phyloP scores from a whole-genome alignment of 2,113 vertebrate genomes.

The Muntiacus muntjak region DNA sequence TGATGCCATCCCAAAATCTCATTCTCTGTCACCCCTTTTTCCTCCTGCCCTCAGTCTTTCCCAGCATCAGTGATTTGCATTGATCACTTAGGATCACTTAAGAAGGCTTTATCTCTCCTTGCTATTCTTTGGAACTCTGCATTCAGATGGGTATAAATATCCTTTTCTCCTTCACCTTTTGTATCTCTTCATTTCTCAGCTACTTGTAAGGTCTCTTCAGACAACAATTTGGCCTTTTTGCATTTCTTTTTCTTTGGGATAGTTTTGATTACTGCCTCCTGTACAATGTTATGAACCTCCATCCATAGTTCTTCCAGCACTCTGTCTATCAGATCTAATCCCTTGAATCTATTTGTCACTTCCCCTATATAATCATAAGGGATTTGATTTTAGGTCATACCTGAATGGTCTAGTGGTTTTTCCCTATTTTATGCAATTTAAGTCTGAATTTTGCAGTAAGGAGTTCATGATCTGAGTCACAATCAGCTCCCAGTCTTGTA shows the following conservation, averaged over 20 bases:
- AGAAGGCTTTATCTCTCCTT: background rate
- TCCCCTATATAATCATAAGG: background rate
- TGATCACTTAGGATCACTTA: background rate
- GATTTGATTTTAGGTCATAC: background rate
- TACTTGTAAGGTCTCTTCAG: background rate
- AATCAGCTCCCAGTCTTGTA: background rate
- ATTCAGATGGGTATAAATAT: background rate
- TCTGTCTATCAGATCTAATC: background rate
- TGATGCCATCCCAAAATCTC: background rate
- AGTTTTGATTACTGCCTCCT: background rate
- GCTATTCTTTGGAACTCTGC: background rate
- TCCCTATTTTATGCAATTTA: background rate
- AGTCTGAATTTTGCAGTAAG: background rate
- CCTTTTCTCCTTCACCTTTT: background rate
- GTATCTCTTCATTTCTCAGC: background rate
- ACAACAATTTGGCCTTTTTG: background rate
- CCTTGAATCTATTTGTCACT: background rate
- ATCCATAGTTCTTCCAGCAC: background rate
- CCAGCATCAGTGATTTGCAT: background rate
- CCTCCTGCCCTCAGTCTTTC: background rate
- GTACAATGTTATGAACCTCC: background rate
- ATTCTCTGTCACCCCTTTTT: background rate
- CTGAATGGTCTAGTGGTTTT: background rate
- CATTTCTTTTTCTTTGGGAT: background rate
- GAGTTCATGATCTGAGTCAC: background rate